These are phyloP conservation scores for Euschistus heros DNA, from an alignment of 1,140 invertebrate species.

Conservation along the genomic window DNA sequence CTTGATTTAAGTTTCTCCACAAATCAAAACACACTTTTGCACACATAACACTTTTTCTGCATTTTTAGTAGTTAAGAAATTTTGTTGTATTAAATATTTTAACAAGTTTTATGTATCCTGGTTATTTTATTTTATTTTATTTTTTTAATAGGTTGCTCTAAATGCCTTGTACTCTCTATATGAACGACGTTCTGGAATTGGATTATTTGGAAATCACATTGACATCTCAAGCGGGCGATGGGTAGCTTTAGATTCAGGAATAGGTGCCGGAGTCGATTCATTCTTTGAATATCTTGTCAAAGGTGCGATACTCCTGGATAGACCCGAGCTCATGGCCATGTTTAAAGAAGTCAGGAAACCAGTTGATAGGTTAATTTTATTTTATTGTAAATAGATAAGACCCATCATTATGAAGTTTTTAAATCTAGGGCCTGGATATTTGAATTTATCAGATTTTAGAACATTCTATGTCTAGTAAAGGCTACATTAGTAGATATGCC, in stretches of 20 bases:
- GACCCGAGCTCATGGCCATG: slow-evolving; percentile 82
- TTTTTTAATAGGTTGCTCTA: slow-evolving; percentile 59
- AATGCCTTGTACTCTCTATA: slow-evolving; percentile 84
- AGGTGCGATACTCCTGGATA: slow-evolving; percentile 52
- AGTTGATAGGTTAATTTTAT: slow-evolving; percentile 45
- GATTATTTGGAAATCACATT: slow-evolving; percentile 92
- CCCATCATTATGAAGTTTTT: too few relatives aligned
- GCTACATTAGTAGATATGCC: too few relatives aligned
- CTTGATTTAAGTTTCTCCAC: too few relatives aligned
- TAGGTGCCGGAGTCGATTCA: slow-evolving; percentile 91
- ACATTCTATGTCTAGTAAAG: too few relatives aligned
- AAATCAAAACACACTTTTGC: too few relatives aligned
- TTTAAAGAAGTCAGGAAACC: slow-evolving; percentile 71
- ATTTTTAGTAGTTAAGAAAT: too few relatives aligned
- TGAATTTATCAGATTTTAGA: too few relatives aligned
- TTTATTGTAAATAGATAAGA: neutral
- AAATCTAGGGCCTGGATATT: too few relatives aligned
- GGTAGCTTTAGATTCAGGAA: slow-evolving; percentile 92
- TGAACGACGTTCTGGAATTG: slow-evolving; percentile 75
- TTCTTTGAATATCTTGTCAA: slow-evolving; percentile 99
- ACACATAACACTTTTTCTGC: too few relatives aligned
- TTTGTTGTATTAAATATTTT: too few relatives aligned
- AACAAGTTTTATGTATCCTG: too few relatives aligned
- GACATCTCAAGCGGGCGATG: slow-evolving; percentile 90
- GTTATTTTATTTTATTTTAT: neutral